Base-by-base conservation (phyloP, 2,113 vertebrate species). In the Sciurus niger region DNA sequence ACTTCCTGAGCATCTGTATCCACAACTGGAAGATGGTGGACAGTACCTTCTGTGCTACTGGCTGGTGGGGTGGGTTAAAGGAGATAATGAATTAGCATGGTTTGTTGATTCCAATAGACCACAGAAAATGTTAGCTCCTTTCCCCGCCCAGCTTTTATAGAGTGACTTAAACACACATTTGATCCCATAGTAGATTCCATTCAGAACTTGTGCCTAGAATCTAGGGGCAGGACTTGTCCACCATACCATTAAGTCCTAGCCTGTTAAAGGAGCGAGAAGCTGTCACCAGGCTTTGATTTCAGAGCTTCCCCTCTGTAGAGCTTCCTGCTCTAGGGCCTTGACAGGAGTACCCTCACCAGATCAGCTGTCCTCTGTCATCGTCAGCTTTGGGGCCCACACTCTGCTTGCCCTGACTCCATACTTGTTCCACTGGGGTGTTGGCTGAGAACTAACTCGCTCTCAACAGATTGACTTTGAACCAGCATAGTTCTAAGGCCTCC, bases 271-370 rank as follows among this genome's bases (percentile, higher is more conserved):
- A 55, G 65, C 74, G 13, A 70, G n/a, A 77, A 12, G 18, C 55
- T 43, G 8, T 43, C 12, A 34, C 4, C 63, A 32, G 78, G n/a
- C 51, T 40, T 72, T 72, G 13, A n/a, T 8, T 89, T 18, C 32
- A 83, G 77, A 34, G 9, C n/a, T 51, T n/a, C 11, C 37, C 32
- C 63, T 40, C 76, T 6, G 0, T 2, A 7, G 65, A 28, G 34
- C 40, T 25, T 11, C 24, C 18, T 9, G 43, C 51, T 1, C 30
- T 53, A 46, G 4, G 25, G 10, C 46, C 34, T 72, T 70, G 46
- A 12, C 34, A 20, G 3, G 14, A 18, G 1, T 8, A 0, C 48
- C 18, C 34, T 83, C 18, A n/a, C 8, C 4, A 34, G 37, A 10
- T 63, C 60, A 60, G 24, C 0, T 18, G 74, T 68, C 25, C 60